phyloP scores from a whole-genome alignment of 2,888 invertebrate genomes.

The Marasmarcha lunaedactyla region DNA sequence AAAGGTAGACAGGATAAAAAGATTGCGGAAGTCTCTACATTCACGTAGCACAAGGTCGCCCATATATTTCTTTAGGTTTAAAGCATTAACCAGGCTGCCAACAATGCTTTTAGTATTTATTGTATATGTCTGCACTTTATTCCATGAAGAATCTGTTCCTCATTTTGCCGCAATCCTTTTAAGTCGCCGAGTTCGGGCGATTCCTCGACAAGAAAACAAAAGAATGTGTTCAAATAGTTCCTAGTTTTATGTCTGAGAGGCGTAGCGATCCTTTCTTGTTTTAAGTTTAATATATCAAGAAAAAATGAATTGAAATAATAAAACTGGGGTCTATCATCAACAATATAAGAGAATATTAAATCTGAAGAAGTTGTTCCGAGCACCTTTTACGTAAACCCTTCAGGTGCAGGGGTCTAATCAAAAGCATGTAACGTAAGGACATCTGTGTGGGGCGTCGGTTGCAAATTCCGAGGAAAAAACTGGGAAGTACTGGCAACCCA shows the following conservation, averaged over 20 bases:
- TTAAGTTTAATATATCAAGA: background rate
- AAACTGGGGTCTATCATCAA: constrained; percentile 6
- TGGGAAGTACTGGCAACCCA: constrained; percentile 33
- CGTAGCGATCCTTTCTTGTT: no score
- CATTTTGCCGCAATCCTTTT: constrained; percentile 45
- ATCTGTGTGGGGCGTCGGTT: constrained; percentile 18
- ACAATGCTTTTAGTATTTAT: constrained; percentile 3
- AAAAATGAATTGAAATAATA: background rate
- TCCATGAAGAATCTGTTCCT: constrained; percentile 31
- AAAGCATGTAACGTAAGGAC: constrained; percentile 30
- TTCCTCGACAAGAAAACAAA: constrained; percentile 30
- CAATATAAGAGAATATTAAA: constrained; percentile 4
- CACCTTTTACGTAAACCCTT: constrained; percentile 32
- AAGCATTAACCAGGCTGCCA: constrained; percentile 23
- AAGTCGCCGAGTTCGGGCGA: constrained; percentile 39
- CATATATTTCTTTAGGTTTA: constrained; percentile 6
- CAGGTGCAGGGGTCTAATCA: constrained; percentile 48
- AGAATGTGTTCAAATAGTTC: constrained; percentile 42
- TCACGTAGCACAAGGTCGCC: constrained; percentile 41
- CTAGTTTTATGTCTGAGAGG: constrained; percentile 7
- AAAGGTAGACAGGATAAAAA: constrained; percentile 13
- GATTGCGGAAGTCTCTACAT: constrained; percentile 40
- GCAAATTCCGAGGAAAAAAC: constrained; percentile 52
- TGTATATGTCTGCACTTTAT: constrained; percentile 1
- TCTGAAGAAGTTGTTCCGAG: constrained; percentile 5